phyloP scores from a whole-genome alignment of 2,888 invertebrate species.

The Chrysotoxum bicinctum region DNA sequence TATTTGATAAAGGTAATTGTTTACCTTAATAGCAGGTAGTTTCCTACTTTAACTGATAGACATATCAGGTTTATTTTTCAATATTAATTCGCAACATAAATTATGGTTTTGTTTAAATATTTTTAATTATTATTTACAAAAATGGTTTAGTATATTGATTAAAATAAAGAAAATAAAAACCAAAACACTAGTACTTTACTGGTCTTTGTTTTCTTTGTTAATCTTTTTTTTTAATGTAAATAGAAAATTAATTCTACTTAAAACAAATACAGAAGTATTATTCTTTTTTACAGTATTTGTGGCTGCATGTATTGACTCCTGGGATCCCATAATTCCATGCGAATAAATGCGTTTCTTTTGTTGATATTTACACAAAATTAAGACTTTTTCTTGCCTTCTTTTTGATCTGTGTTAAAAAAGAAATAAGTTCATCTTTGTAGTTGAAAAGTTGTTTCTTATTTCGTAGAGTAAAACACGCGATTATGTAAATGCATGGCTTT shows the following conservation, averaged over 20 bases:
- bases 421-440: constrained; percentile 5
- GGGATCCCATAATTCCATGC: constrained; percentile 48
- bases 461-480: constrained; percentile 41
- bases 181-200: constrained; percentile 37
- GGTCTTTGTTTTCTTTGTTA: constrained; percentile 40
- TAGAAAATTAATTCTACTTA: constrained; percentile 36
- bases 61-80: constrained; percentile 19
- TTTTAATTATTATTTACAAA: constrained; percentile 48
- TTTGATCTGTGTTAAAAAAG: constrained; percentile 18
- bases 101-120: background rate
- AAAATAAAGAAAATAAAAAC: constrained; percentile 49
- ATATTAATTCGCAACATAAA: constrained; percentile 4
- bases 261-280: constrained; percentile 15
- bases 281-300: constrained; percentile 14
- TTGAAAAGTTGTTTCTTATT: constrained; percentile 23
- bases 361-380: constrained; percentile 42
- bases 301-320: constrained; percentile 47
- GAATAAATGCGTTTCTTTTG: constrained; percentile 59
- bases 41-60: constrained; percentile 54
- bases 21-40: constrained; percentile 31
- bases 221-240: constrained; percentile 5
- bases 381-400: constrained; percentile 14
- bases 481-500: constrained; percentile 2
- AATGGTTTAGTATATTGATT: constrained; percentile 25
- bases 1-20: constrained; percentile 38